Conservation (phyloP, 2,797 vertebrate species). For the Hydrolagus colliei region DNA sequence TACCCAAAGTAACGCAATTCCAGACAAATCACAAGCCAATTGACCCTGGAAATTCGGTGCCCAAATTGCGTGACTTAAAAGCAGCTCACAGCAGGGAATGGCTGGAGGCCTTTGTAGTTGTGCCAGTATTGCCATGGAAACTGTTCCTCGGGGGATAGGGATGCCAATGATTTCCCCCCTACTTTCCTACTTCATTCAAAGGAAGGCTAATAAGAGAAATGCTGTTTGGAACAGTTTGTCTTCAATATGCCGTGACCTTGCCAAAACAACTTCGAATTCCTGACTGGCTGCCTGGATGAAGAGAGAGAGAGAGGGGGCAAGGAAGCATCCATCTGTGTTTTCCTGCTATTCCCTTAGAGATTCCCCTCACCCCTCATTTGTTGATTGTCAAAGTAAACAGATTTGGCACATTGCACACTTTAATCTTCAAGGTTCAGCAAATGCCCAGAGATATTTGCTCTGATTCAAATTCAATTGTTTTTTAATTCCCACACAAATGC, state of each 20-base stretch:
- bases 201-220: conserved; percentile 53
- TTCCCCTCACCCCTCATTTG: conserved; percentile 31
- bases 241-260: conserved; percentile 54
- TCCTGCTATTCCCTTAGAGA: conserved; percentile 37
- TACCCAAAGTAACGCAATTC: conserved; percentile 47
- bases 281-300: conserved; percentile 47
- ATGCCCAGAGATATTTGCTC: background rate
- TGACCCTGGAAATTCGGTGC: conserved; percentile 55
- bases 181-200: conserved; percentile 48
- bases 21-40: conserved; percentile 48
- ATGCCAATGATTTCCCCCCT: conserved; percentile 43
- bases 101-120: conserved; percentile 54
- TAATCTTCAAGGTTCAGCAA: background rate
- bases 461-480: background rate
- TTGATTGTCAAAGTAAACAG: background rate
- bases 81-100: conserved; percentile 52
- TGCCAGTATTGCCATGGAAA: conserved; percentile 57
- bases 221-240: conserved; percentile 49
- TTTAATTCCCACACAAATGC: no score
- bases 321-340: conserved; percentile 46
- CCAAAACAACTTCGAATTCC: conserved; percentile 62
- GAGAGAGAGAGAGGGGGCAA: conserved; percentile 36
- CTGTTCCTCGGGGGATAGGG: conserved; percentile 51
- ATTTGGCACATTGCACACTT: background rate
- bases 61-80: conserved; percentile 60